These are phyloP conservation scores for Synchiropus splendidus DNA, from an alignment of 2,113 vertebrate species.

Conservation along the genomic window DNA sequence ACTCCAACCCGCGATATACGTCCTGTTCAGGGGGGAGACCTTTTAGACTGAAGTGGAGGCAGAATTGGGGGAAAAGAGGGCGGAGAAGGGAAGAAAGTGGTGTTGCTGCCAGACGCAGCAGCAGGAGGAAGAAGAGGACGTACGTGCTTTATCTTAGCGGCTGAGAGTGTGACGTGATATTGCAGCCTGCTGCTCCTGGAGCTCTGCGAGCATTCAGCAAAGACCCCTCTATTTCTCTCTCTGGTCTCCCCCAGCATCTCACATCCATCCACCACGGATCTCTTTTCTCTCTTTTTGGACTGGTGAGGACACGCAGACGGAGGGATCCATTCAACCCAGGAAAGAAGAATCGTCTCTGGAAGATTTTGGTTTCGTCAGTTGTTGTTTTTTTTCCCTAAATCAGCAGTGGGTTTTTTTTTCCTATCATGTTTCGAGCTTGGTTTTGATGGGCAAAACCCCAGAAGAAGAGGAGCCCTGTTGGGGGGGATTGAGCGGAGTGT, in stretches of 20 bases:
- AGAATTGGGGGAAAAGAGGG: not conserved
- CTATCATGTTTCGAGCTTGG: conserved; percentile 44
- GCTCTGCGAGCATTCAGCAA: conserved; percentile 59
- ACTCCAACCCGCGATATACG: conserved; percentile 1
- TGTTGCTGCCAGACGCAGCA: conserved; percentile 67
- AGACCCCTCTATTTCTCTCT: conserved; percentile 63
- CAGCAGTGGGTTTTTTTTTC: conserved; percentile 31
- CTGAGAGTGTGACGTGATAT: conserved; percentile 71
- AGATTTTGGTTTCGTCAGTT: conserved; percentile 24
- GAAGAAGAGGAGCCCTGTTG: conserved; percentile 47
- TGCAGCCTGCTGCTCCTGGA: conserved; percentile 69
- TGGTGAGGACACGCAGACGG: no score
- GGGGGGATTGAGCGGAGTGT: conserved; percentile 64
- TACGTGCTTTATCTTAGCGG: conserved; percentile 70
- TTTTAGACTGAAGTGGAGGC: conserved; percentile 57
- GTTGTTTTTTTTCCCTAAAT: conserved; percentile 44
- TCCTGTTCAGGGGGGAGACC: conserved; percentile 54
- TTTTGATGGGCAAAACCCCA: conserved; percentile 60
- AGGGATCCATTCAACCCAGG: no score
- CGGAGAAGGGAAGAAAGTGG: conserved; percentile 45
- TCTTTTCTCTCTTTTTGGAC: conserved; percentile 16
- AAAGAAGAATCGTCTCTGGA: not conserved
- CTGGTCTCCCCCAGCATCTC: conserved; percentile 66
- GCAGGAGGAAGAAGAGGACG: conserved; percentile 54
- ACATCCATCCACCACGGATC: conserved; percentile 70